A percentile compares a stretch with the other conserved stretches of the same genome.
Evolutionary conservation across 2,113 vertebrate species (phyloP).

Genomic region (Cryptoleucopteryx plumbea): DNA sequence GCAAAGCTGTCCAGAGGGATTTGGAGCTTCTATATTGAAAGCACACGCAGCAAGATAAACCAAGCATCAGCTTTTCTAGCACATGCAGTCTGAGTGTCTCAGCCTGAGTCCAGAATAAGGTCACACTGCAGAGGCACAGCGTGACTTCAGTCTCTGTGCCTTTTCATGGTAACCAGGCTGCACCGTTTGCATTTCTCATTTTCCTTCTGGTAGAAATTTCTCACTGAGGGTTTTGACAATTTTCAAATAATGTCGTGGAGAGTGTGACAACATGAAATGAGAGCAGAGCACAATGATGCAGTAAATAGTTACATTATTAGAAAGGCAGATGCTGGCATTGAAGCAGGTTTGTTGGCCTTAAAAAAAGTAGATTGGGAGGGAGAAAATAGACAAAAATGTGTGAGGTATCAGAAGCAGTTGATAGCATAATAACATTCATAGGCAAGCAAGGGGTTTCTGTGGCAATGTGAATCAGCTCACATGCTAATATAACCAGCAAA

Average conservation of each 20-base stretch:
- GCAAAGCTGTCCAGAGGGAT: background rate
- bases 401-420: background rate
- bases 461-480: background rate
- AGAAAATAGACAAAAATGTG: constrained; percentile 35
- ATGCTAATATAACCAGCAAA: constrained; percentile 39
- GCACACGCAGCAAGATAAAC: background rate
- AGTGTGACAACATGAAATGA: constrained; percentile 57
- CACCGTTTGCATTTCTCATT: constrained; percentile 16
- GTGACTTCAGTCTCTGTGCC: background rate
- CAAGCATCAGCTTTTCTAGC: background rate
- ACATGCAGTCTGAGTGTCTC: background rate
- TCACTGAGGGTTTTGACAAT: constrained; percentile 49
- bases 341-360: constrained; percentile 51
- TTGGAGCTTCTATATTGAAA: background rate
- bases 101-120: background rate
- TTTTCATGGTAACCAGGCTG: constrained; percentile 19
- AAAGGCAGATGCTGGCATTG: constrained; percentile 50
- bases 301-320: constrained; percentile 63
- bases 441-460: constrained; percentile 25
- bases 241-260: constrained; percentile 46
- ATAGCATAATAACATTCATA: constrained; percentile 26
- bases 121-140: background rate
- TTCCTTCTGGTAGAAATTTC: constrained; percentile 38
- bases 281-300: constrained; percentile 57
- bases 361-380: constrained; percentile 43